phyloP scores from a whole-genome alignment of 2,888 invertebrate species.

The Drepana falcataria region DNA sequence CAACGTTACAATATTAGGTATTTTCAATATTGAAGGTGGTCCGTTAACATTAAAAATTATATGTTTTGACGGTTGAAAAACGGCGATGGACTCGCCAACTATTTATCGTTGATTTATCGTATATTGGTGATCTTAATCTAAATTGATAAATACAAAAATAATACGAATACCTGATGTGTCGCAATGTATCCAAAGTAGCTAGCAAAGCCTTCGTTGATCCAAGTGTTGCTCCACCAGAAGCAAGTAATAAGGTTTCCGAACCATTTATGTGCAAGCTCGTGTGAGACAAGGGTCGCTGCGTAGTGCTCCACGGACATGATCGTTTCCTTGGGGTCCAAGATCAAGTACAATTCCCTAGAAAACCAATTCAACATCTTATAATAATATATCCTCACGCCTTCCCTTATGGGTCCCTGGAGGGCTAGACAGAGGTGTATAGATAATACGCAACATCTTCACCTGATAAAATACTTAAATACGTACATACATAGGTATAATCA shows the following conservation, averaged over 20 bases:
- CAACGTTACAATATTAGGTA: too few relatives aligned
- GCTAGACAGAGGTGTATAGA: too few relatives aligned
- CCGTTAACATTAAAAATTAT: background rate
- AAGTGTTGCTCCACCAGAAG: slow-evolving; percentile 85
- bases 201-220: slow-evolving; percentile 88
- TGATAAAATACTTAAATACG: too few relatives aligned
- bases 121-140: too few relatives aligned
- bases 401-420: too few relatives aligned
- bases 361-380: background rate
- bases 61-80: too few relatives aligned
- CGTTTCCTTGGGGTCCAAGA: slow-evolving; percentile 52
- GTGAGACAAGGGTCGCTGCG: slow-evolving; percentile 73
- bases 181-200: slow-evolving; percentile 83
- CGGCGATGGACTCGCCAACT: too few relatives aligned
- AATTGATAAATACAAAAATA: too few relatives aligned
- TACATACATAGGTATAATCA: too few relatives aligned
- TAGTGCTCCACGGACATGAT: slow-evolving; percentile 63
- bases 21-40: background rate
- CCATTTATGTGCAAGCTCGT: slow-evolving; percentile 87
- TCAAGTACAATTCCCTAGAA: slow-evolving; percentile 61
- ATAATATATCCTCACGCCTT: too few relatives aligned
- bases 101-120: too few relatives aligned
- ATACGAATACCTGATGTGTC: slow-evolving; percentile 38
- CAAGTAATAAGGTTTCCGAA: slow-evolving; percentile 86
- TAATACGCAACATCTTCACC: too few relatives aligned